Evolutionary conservation across 2,113 vertebrate species (phyloP).

Genomic region (Sebastes fasciatus): DNA sequence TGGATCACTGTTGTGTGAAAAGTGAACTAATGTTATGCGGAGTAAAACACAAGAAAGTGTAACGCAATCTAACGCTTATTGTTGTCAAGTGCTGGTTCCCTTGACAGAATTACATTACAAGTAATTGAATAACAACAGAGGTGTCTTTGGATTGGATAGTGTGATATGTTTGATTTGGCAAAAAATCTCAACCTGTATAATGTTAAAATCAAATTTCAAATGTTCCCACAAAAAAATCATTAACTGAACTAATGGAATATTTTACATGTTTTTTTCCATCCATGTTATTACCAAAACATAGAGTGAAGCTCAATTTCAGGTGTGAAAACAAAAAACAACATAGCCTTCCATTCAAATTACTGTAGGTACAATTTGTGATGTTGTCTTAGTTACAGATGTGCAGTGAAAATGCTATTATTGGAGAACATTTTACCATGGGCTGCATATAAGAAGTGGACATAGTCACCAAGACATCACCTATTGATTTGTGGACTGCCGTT

Average conservation of each 20-base stretch:
- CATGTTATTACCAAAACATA: slow-evolving; percentile 6
- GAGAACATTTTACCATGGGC: no score
- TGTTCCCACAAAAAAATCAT: background rate
- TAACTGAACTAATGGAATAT: background rate
- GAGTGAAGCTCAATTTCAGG: background rate
- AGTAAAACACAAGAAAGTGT: slow-evolving; percentile 81
- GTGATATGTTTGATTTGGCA: slow-evolving; percentile 16
- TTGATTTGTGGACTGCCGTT: no score
- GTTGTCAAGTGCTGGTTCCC: slow-evolving; percentile 72
- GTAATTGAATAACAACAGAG: slow-evolving; percentile 64
- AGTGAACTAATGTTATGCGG: slow-evolving; percentile 76
- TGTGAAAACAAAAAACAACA: background rate
- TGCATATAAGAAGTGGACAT: no score
- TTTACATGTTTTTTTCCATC: slow-evolving; percentile 3
- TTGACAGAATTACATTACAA: slow-evolving; percentile 70
- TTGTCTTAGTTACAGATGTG: background rate
- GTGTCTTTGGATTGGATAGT: slow-evolving; percentile 35
- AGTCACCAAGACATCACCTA: no score
- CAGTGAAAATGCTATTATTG: background rate
- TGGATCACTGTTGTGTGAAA: slow-evolving; percentile 82
- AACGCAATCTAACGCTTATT: slow-evolving; percentile 76
- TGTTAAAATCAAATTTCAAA: slow-evolving; percentile 7
- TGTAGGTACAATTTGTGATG: background rate
- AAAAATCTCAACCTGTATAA: slow-evolving; percentile 24
- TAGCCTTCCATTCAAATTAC: background rate